Evolutionary conservation across 1,140 invertebrate genomes (phyloP).

Genomic region (Habropoda laboriosa): DNA sequence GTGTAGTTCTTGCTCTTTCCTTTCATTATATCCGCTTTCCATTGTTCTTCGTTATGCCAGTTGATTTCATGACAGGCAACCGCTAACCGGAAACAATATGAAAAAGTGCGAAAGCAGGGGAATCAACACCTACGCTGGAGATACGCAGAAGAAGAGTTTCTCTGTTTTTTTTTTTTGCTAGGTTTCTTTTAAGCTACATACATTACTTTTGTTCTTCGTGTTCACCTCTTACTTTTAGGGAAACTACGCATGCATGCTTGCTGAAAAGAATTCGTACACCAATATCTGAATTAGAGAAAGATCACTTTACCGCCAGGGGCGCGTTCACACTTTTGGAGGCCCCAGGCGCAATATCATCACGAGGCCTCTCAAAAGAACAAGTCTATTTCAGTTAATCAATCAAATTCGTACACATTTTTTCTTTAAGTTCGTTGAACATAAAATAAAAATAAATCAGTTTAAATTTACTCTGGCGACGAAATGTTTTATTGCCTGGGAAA

Average conservation of each 20-base stretch:
- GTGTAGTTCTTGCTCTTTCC: constrained; percentile 36
- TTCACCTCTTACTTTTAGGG: not conserved
- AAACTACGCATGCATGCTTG: not conserved
- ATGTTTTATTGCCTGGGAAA: too few species aligned
- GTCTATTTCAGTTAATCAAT: too few species aligned
- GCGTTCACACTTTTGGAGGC: too few species aligned
- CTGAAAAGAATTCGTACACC: constrained; percentile 14
- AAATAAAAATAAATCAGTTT: too few species aligned
- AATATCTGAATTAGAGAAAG: not conserved
- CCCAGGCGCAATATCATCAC: too few species aligned
- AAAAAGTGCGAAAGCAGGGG: constrained; percentile 19
- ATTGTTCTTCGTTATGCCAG: constrained; percentile 62
- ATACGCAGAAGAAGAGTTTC: constrained; percentile 52
- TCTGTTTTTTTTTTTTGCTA: constrained; percentile 5
- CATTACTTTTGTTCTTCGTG: not conserved
- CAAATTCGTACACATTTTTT: too few species aligned
- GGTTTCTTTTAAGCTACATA: not conserved
- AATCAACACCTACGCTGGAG: constrained; percentile 42
- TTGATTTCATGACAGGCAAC: constrained; percentile 25
- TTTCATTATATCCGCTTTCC: constrained; percentile 52
- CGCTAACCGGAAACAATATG: constrained; percentile 51
- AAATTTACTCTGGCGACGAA: too few species aligned
- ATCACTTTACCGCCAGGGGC: not conserved
- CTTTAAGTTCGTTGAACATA: too few species aligned
- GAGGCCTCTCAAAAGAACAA: too few species aligned